These are phyloP conservation scores for Micropoecilia bifurca DNA, from an alignment of 2,797 vertebrate species.

Conservation along the genomic window DNA sequence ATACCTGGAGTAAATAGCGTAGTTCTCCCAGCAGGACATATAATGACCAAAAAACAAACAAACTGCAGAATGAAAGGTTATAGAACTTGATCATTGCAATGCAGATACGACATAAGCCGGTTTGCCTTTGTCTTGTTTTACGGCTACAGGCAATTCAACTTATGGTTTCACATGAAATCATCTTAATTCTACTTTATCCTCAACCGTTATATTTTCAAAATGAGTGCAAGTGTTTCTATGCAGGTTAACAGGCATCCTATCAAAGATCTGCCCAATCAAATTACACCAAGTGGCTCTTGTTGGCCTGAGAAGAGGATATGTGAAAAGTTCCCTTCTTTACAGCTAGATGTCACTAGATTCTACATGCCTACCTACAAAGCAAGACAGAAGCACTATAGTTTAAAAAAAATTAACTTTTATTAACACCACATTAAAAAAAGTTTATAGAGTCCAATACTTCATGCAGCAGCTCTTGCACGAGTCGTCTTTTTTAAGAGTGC, in stretches of 20 bases:
- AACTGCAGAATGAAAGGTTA: neutral
- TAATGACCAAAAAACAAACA: neutral
- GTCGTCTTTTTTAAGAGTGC: slow-evolving; percentile 31
- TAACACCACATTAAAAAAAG: slow-evolving; percentile 28
- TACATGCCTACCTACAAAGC: too few relatives aligned
- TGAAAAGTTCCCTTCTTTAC: neutral
- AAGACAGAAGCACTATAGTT: neutral
- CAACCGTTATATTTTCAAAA: neutral
- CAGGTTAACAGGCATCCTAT: neutral
- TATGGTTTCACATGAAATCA: neutral
- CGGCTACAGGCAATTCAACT: neutral
- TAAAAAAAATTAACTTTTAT: slow-evolving; percentile 41
- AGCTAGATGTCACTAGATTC: neutral
- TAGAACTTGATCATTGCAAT: neutral
- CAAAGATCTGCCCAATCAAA: neutral
- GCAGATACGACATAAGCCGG: neutral
- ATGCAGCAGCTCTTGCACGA: slow-evolving; percentile 51
- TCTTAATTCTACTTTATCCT: neutral
- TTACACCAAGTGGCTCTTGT: neutral
- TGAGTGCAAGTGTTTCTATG: neutral
- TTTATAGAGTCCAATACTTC: slow-evolving; percentile 17
- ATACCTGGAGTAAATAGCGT: neutral
- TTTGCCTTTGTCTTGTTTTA: neutral
- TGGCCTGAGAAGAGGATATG: neutral
- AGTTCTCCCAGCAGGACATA: neutral